Evolutionary conservation across 1,140 invertebrate genomes (phyloP), one percentile per base, ranked within the genome.

Genomic region (Sinonovacula constricta): DNA sequence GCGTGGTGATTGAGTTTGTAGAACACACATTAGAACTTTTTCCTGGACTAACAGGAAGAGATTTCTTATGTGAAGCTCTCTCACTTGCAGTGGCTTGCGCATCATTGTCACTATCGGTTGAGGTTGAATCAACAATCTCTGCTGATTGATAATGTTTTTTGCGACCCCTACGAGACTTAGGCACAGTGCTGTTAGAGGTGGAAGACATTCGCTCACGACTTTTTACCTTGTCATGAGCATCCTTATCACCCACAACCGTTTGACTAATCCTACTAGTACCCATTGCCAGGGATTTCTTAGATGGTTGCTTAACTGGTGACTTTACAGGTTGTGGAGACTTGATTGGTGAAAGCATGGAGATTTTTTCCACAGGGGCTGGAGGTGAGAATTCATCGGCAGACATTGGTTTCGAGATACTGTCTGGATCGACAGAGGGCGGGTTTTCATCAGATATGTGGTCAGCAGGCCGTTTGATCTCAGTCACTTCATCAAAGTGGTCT

Each of bases 351-450:
- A 76, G 34, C 5, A 76, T 45, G 28, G 54, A 39, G 1, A 51
- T 26, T 33, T 76, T 76, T 22, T 76, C 72, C 12, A 76, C 22
- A 0, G 72, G 72, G 28, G 53, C 62, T 30, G 72, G 72, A 10
- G 72, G 72, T 28, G 72, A 76, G 54, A 76, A 76, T 34, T 76
- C 72, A 51, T 76, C 72, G 7, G 71, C 71, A 5, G 60, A 74
- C 71, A 74, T 74, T 2, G 45, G 39, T 22, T 74, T 74, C 1
- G 45, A 65, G 15, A 65, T 54, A 36, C 10, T 22, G 26, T 72
- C 59, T 10, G 62, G 36, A 60, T 60, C 33, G 22, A 31, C 34
- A 7, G 30, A 53, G 2, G 72, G 39, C 28, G 62, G 72, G 24
- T 49, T 49, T 26, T 76, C 39, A 28, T 76, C 72, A n/a, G 36